A percentile compares a stretch with the other conserved stretches of the same genome.
Conservation (phyloP, 2,113 vertebrate genomes). For the Oreotrochilus melanogaster region DNA sequence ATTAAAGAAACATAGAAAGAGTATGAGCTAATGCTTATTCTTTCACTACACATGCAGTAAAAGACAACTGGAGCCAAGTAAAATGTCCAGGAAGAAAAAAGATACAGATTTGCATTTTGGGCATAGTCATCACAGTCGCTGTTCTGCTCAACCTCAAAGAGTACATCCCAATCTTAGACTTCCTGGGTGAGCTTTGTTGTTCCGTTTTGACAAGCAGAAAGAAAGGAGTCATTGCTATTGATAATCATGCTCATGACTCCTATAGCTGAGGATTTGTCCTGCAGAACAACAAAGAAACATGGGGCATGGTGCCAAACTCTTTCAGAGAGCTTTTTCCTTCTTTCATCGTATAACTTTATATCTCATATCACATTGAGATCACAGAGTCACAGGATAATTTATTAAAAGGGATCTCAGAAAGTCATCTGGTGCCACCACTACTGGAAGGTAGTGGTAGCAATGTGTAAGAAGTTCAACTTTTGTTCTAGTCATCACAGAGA, state of each 20-base stretch:
- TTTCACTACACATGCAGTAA: neutral
- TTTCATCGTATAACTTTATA: neutral
- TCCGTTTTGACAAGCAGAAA: neutral
- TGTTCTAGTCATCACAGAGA: neutral
- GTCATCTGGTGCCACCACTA: neutral
- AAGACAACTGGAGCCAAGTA: neutral
- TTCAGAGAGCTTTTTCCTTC: neutral
- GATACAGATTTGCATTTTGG: neutral
- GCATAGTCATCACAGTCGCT: neutral
- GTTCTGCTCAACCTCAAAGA: neutral
- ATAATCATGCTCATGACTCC: neutral
- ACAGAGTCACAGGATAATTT: neutral
- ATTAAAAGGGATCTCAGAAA: neutral
- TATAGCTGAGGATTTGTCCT: neutral
- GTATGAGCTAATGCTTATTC: neutral
- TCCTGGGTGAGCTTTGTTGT: neutral
- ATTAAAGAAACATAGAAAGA: neutral
- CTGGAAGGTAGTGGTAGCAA: neutral
- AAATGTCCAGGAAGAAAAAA: neutral
- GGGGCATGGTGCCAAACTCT: rapidly evolving
- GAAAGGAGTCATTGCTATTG: neutral
- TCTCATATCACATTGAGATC: neutral
- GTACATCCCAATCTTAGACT: neutral
- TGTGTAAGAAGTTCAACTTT: neutral
- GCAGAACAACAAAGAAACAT: neutral